These are phyloP conservation scores for Drosophila mimica DNA, from an alignment of 2,888 invertebrate species.

Conservation along the genomic window DNA sequence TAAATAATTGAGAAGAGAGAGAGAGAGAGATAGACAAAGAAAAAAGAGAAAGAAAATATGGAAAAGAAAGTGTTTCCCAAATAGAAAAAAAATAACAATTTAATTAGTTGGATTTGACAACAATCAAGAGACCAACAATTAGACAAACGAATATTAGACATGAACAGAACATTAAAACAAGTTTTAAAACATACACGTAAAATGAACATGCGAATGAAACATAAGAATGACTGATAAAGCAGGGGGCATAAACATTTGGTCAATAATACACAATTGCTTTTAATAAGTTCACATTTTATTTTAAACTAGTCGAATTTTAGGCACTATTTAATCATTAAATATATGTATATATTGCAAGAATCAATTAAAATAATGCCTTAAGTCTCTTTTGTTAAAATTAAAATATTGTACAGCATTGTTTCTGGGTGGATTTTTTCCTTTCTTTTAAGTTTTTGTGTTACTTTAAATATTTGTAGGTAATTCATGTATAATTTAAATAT, in stretches of 20 bases:
- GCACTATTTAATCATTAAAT: conserved; percentile 49
- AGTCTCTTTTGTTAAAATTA: conserved; percentile 67
- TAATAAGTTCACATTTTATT: conserved; percentile 68
- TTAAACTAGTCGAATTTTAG: conserved; percentile 48
- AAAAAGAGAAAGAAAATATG: conserved; percentile 47
- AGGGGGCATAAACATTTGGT: conserved; percentile 9
- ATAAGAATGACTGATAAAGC: conserved; percentile 40
- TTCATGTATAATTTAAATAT: conserved; percentile 64
- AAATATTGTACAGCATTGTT: conserved; percentile 67
- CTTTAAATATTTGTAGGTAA: conserved; percentile 33
- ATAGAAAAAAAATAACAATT: conserved; percentile 36
- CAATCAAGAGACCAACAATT: conserved; percentile 31
- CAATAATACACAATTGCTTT: conserved; percentile 70
- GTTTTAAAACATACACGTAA: conserved; percentile 19
- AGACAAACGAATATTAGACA: conserved; percentile 40
- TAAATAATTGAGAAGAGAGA: conserved; percentile 52
- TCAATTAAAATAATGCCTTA: conserved; percentile 73
- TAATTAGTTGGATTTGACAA: conserved; percentile 45
- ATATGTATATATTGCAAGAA: conserved; percentile 70
- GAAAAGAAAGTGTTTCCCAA: conserved; percentile 31
- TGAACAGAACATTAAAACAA: conserved; percentile 35
- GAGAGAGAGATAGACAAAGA: conserved; percentile 43
- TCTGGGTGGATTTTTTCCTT: conserved; percentile 30
- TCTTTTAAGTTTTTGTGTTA: conserved; percentile 28
- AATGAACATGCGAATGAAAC: conserved; percentile 57